These are phyloP conservation scores for Anagyrus pseudococci DNA, from an alignment of 2,888 invertebrate genomes.

Conservation along the genomic window DNA sequence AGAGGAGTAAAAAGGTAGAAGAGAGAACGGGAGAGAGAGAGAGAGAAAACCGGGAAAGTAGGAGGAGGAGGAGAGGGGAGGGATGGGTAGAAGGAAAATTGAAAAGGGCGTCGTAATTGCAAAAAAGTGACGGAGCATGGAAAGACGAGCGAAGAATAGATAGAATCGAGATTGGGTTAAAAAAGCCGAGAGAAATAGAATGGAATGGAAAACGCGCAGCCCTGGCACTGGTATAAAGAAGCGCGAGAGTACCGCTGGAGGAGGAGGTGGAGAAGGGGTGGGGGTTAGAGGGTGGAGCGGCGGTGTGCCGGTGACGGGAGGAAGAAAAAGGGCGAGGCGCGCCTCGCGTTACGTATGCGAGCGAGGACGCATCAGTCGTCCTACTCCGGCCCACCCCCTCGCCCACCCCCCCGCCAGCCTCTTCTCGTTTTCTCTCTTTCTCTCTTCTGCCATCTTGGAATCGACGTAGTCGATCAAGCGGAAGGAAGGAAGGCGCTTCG, in stretches of 20 bases:
- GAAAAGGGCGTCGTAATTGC: constrained; percentile 37
- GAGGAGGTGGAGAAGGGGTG: constrained; percentile 15
- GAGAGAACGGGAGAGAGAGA: not conserved
- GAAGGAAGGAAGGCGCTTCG: constrained; percentile 57
- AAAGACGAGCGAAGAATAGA: constrained; percentile 12
- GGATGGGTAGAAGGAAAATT: constrained; percentile 28
- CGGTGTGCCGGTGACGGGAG: not conserved
- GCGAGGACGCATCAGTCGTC: constrained; percentile 39
- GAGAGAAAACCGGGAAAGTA: constrained; percentile 13
- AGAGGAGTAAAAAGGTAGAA: constrained; percentile 2
- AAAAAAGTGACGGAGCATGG: constrained; percentile 33
- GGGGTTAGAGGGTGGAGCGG: constrained; percentile 8
- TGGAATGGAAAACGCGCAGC: too few species aligned
- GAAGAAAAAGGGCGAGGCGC: constrained; percentile 18
- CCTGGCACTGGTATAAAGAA: too few species aligned
- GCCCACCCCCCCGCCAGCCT: not conserved
- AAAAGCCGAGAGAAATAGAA: too few species aligned
- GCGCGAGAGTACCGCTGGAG: too few species aligned
- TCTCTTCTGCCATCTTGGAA: constrained; percentile 56
- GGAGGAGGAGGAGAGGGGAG: constrained; percentile 24
- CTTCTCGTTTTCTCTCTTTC: not conserved
- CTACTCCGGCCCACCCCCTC: constrained; percentile 4
- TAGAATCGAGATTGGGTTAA: constrained; percentile 33
- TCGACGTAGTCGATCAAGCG: constrained; percentile 56
- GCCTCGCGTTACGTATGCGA: constrained; percentile 34